Evolutionary conservation across 2,113 vertebrate species (phyloP).

Genomic region (Pterophyllum scalare): DNA sequence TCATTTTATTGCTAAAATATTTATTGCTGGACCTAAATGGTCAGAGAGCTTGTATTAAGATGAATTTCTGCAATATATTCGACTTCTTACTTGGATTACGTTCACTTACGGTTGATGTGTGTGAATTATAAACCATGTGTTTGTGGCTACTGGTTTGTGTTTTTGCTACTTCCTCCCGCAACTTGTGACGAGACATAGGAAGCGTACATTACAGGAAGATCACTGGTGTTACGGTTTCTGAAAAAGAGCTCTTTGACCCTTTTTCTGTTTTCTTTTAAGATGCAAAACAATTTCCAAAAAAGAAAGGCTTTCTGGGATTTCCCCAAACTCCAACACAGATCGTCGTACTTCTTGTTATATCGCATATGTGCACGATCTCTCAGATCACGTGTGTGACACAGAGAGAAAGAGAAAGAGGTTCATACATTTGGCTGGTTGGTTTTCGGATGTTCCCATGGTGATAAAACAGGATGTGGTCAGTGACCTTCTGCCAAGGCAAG

Average conservation of each 20-base stretch:
- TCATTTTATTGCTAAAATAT: neutral
- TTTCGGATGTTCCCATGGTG: constrained; percentile 73
- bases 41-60: neutral
- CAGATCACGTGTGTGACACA: neutral
- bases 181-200: neutral
- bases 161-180: constrained; percentile 21
- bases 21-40: neutral
- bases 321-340: neutral
- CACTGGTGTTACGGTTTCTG: neutral
- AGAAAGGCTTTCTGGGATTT: neutral
- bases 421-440: constrained; percentile 26
- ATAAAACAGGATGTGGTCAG: constrained; percentile 79
- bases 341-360: neutral
- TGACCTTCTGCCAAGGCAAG: constrained; percentile 67
- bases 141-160: neutral
- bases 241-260: neutral
- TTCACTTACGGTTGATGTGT: neutral
- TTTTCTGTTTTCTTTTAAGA: neutral
- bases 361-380: neutral
- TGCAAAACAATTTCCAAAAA: neutral
- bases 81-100: neutral
- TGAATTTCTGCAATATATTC: neutral
- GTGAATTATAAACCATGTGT: neutral
- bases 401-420: neutral
- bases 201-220: neutral